Base-by-base conservation (phyloP, 2,888 invertebrate genomes). In the Deilephila porcellus region DNA sequence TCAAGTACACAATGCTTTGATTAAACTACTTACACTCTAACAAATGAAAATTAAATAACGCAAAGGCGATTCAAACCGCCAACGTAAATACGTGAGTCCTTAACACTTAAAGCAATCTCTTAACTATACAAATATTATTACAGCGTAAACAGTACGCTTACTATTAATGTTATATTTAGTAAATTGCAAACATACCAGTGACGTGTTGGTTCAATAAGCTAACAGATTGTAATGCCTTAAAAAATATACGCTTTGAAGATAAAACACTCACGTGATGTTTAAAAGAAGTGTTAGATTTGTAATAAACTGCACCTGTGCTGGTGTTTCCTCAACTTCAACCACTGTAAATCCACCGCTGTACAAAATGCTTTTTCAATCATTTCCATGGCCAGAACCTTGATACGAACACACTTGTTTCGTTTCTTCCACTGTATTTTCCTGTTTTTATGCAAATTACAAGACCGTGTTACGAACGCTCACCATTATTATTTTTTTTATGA, bases 101-200 rank as follows among this genome's bases (percentile, higher is more conserved):
- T 62, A 62, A 62, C 32, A 63, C n/a, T 34, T 19, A 34, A 34
- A 32, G 63, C 25, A 34, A 37, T 52, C 67, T 17, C 60, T 17
- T 52, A 52, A 17, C 14, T 25, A 17, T 67, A 25, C 67, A 67
- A 67, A 67, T 67, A 67, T 67, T 52, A 17, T n/a, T 52, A 25
- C 7, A 67, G 17, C 20, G 45, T 25, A 67, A 67, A 52, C 67
- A 19, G 19, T n/a, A 56, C 56, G n/a, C n/a, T 56, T 56, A 56
- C 56, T 56, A 56, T 67, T 17, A 25, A 67, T 67, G 25, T 25
- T 64, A 45, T 7, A 64, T 14, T 60, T 45, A 20, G 11, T 64
- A 20, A 64, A n/a, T 45, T 64, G 25, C 52, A 67, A 67, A 25
- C 67, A 67, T 17, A 4, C 14, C 14, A 20, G 17, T 52, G 6